Percentiles rank a stretch among this genome's conserved stretches.
phyloP scores from a whole-genome alignment of 2,797 vertebrate species.

The Amblyopsis hoosieri region DNA sequence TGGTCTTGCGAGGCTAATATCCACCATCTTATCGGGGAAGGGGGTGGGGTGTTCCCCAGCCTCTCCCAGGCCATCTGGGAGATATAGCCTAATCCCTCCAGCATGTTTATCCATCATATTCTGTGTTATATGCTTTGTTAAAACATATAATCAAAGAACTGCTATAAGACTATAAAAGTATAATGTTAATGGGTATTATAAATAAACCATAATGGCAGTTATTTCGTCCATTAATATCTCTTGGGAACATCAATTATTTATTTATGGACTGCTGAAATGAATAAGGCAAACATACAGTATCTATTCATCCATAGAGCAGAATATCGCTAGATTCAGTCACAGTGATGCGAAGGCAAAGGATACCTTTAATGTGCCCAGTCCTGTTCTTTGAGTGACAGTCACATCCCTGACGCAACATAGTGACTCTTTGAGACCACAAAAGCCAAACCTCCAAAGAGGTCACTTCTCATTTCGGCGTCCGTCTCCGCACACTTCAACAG shows the following conservation, averaged over 20 bases:
- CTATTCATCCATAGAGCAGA: too few species aligned
- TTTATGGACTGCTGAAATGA: constrained; percentile 20
- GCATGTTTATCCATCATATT: too few species aligned
- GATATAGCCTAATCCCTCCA: too few species aligned
- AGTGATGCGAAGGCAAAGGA: too few species aligned
- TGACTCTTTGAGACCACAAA: constrained; percentile 46
- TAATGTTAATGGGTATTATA: constrained; percentile 34
- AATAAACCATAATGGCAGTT: constrained; percentile 66
- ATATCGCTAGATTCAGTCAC: too few species aligned
- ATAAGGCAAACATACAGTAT: too few species aligned
- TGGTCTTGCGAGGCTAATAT: too few species aligned
- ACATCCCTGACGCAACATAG: constrained; percentile 39
- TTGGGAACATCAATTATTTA: constrained; percentile 31
- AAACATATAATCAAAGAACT: constrained; percentile 7
- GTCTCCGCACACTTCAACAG: constrained; percentile 53
- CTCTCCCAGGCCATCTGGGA: too few species aligned
- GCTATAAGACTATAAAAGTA: neutral
- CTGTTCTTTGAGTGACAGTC: constrained; percentile 43
- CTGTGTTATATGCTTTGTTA: too few species aligned
- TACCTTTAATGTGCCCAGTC: neutral
- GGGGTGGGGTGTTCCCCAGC: too few species aligned
- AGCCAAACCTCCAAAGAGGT: constrained; percentile 63
- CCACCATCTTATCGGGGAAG: too few species aligned
- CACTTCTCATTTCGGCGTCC: constrained; percentile 70
- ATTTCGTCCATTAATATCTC: constrained; percentile 45